Conservation (phyloP, 2,113 vertebrate species). For the Chloebia gouldiae region DNA sequence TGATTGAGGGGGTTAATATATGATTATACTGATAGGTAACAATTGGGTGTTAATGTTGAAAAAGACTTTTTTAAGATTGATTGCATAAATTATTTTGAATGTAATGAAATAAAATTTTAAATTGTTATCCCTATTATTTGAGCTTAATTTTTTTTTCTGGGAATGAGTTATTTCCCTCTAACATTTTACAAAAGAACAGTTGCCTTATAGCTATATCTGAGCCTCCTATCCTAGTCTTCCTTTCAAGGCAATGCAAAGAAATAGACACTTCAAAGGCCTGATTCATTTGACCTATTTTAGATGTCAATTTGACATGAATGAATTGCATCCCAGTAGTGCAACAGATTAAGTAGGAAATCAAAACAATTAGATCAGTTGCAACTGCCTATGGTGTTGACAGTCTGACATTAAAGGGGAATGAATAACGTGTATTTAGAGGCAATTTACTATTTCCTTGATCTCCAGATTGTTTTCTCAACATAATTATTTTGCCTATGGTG, state of each 20-base stretch:
- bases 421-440: neutral
- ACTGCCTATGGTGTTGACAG: neutral
- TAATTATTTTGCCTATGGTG: neutral
- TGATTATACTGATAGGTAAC: neutral
- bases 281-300: neutral
- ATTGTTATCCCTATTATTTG: neutral
- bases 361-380: neutral
- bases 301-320: neutral
- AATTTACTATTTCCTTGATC: neutral
- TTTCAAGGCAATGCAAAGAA: neutral
- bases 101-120: neutral
- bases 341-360: neutral
- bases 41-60: neutral
- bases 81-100: neutral
- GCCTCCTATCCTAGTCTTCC: neutral
- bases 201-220: neutral
- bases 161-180: neutral
- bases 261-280: neutral
- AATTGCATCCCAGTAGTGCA: neutral
- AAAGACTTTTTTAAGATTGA: accelerated
- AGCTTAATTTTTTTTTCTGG: neutral
- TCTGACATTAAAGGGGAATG: neutral
- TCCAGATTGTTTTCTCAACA: neutral
- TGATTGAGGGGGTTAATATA: neutral
- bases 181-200: neutral